A percentile compares a stretch with the other conserved stretches of the same genome.
phyloP scores from a whole-genome alignment of 2,113 vertebrate genomes.

The Solea senegalensis region DNA sequence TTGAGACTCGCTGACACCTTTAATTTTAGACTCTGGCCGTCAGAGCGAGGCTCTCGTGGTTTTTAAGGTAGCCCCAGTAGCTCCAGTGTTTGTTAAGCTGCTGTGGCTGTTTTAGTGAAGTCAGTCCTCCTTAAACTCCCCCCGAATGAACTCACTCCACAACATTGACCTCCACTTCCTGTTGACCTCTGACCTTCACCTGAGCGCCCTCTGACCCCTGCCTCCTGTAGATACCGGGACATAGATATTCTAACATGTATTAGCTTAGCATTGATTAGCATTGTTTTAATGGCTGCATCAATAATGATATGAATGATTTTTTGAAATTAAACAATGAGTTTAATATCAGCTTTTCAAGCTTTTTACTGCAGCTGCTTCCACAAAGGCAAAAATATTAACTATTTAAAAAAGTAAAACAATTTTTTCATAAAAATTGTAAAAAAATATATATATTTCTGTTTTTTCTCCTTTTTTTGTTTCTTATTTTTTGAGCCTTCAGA shows the following conservation, averaged over 20 bases:
- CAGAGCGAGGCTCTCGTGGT: constrained; percentile 48
- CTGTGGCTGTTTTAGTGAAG: constrained; percentile 17
- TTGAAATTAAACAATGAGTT: no score
- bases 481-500: no score
- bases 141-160: constrained; percentile 23
- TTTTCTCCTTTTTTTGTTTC: no score
- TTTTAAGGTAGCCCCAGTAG: constrained; percentile 42
- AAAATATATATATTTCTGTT: neutral
- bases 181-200: constrained; percentile 17
- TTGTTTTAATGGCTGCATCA: no score
- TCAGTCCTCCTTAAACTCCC: constrained; percentile 23
- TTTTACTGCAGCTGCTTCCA: constrained; percentile 9
- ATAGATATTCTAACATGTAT: constrained; percentile 17
- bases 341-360: no score
- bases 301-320: no score
- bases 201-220: neutral
- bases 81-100: constrained; percentile 10
- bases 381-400: neutral
- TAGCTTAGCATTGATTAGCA: constrained; percentile 24
- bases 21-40: constrained; percentile 49
- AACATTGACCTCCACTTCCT: constrained; percentile 10
- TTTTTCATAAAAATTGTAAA: no score
- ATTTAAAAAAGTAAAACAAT: no score
- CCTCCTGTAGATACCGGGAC: constrained; percentile 28
- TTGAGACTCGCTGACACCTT: constrained; percentile 9